Percentiles rank a stretch among this genome's conserved stretches.
Conservation (phyloP, 2,888 invertebrate genomes). For the Acholoe squamosa region DNA sequence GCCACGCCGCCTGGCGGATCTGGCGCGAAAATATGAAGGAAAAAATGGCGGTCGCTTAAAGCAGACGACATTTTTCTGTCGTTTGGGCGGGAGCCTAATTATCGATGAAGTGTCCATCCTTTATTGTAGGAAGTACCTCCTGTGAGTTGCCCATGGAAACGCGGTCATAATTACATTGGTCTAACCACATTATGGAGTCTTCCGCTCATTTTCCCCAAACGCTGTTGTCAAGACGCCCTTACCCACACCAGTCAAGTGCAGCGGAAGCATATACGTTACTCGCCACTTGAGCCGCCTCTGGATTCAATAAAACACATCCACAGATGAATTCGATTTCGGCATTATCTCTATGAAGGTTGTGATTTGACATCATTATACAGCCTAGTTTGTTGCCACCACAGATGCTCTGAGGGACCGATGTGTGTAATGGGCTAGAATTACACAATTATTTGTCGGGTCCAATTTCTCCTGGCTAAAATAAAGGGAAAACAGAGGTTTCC, state of each 20-base stretch:
- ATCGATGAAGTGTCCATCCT: conserved; percentile 59
- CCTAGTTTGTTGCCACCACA: conserved; percentile 56
- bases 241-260: not conserved
- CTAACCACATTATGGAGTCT: conserved; percentile 42
- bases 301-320: conserved; percentile 51
- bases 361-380: conserved; percentile 58
- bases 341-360: conserved; percentile 45
- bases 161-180: conserved; percentile 51
- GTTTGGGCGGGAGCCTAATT: conserved; percentile 51
- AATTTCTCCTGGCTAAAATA: conserved; percentile 36
- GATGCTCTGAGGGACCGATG: conserved; percentile 1
- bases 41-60: conserved; percentile 8
- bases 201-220: conserved; percentile 56
- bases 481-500: conserved; percentile 37
- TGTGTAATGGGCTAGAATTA: conserved; percentile 54
- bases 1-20: conserved; percentile 14
- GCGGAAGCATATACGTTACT: conserved; percentile 49
- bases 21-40: not conserved
- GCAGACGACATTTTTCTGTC: conserved; percentile 52
- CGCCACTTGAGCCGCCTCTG: conserved; percentile 42
- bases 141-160: conserved; percentile 57
- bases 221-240: conserved; percentile 34
- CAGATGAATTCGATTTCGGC: conserved; percentile 55
- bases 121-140: conserved; percentile 58
- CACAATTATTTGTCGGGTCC: conserved; percentile 58